phyloP scores from a whole-genome alignment of 2,797 vertebrate genomes.

The Sebastes melanostomus region DNA sequence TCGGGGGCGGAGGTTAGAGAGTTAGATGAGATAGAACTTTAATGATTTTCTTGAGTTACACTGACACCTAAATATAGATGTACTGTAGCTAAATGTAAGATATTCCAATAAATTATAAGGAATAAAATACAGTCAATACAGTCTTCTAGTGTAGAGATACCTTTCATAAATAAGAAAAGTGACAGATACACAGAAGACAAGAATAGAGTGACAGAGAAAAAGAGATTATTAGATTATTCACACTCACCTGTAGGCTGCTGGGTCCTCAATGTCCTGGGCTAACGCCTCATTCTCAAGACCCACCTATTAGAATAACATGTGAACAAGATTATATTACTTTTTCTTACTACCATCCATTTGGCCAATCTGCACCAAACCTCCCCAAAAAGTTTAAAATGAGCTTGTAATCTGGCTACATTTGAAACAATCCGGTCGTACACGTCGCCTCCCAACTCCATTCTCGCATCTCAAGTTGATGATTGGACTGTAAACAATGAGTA shows the following conservation, averaged over 20 bases:
- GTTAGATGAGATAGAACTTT: not conserved
- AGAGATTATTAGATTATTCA: not conserved
- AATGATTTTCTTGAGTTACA: not conserved
- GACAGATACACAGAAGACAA: not conserved
- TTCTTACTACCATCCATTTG: not conserved
- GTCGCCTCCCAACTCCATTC: too few species aligned
- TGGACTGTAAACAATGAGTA: too few species aligned
- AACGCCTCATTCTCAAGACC: slow-evolving; percentile 79
- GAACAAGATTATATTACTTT: not conserved
- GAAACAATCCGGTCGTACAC: too few species aligned
- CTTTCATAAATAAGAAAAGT: not conserved
- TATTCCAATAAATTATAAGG: not conserved
- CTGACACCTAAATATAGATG: not conserved
- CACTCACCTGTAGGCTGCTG: slow-evolving; percentile 86
- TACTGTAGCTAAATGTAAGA: not conserved
- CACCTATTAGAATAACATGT: slow-evolving; percentile 64
- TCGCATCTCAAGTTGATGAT: too few species aligned
- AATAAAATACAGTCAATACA: not conserved
- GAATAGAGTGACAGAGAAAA: not conserved
- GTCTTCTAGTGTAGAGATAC: not conserved
- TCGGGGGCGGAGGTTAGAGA: not conserved
- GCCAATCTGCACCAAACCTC: not conserved
- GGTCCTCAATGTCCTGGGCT: slow-evolving; percentile 88
- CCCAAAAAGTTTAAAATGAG: not conserved
- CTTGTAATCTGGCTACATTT: too few species aligned